Percentiles rank a stretch among this genome's conserved stretches.
These are phyloP conservation scores for Arizona elegans DNA, from an alignment of 2,113 vertebrate genomes.

Conservation along the genomic window DNA sequence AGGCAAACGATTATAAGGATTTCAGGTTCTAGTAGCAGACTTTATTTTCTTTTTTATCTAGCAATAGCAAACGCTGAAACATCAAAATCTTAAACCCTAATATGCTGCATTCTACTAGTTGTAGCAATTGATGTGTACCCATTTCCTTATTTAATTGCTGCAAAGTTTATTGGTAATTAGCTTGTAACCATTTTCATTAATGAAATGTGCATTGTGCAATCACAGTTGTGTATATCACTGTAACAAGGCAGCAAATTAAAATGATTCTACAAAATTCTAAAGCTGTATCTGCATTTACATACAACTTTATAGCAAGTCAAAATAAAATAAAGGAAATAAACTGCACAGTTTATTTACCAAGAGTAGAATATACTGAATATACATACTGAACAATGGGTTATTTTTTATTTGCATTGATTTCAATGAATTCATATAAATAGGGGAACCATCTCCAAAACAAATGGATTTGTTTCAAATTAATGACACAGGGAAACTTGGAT, in stretches of 20 bases:
- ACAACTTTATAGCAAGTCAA: not conserved
- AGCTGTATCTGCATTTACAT: not conserved
- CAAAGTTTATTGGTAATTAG: constrained; percentile 12
- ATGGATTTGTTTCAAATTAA: not conserved
- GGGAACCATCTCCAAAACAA: not conserved
- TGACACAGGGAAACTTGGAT: not conserved
- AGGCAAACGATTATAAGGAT: not conserved
- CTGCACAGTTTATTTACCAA: not conserved
- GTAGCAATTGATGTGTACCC: not conserved
- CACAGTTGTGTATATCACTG: constrained; percentile 3
- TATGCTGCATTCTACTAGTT: not conserved
- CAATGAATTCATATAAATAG: not conserved
- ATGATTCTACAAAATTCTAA: not conserved
- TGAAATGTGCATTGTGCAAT: not conserved
- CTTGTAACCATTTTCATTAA: constrained; percentile 3
- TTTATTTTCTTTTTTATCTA: not conserved
- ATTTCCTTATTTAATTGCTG: constrained; percentile 11
- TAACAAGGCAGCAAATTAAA: constrained; percentile 8
- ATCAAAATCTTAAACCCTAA: not conserved
- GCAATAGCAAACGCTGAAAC: not conserved
- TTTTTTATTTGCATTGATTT: not conserved
- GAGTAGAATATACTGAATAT: not conserved
- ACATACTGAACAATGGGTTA: not conserved
- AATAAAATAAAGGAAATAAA: not conserved
- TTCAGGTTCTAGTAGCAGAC: not conserved